Evolutionary conservation across 2,888 invertebrate genomes (phyloP), one percentile per base, ranked within the genome.

Genomic region (Corbicula japonica): DNA sequence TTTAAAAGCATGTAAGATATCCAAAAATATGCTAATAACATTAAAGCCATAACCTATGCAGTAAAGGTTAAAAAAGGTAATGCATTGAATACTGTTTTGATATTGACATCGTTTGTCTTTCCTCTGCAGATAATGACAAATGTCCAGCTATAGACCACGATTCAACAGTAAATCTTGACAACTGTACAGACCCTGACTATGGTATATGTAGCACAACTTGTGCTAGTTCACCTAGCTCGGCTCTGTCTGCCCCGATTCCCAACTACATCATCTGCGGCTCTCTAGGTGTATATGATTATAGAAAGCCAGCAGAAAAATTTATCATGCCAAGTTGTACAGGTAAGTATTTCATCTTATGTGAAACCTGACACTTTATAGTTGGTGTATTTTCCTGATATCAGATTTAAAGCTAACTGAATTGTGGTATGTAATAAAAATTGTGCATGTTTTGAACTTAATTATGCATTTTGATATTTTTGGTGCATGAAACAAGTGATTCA

Each of bases 291-390:
- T 85, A 65, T 44, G 50, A 78, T 52, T 46, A 41, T 28, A 52
- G 32, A 26, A 44, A 75, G 6, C 83, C 83, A 15, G 35, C 41
- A 10, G 26, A 50, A 28, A 54, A 68, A 6, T 35, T 66, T 26
- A 46, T 70, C 12, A 41, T 84, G 15, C 84, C 86, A 28, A 34
- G 66, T 28, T 82, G 82, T 61, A 48, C 54, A 52, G 52, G 82
- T 82, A 72, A 62, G 74, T 61, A 52, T 50, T 12, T 50, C 18
- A 8, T 38, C 10, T 8, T 18, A 38, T 38, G 41, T 38, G n/a
- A n/a, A n/a, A n/a, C n/a, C n/a, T n/a, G n/a, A n/a, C n/a, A n/a
- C n/a, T n/a, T n/a, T n/a, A n/a, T n/a, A n/a, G n/a, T n/a, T n/a
- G n/a, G n/a, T n/a, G n/a, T n/a, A n/a, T n/a, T n/a, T n/a, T n/a